phyloP scores from a whole-genome alignment of 1,140 invertebrate species.

The Cydia fagiglandana region DNA sequence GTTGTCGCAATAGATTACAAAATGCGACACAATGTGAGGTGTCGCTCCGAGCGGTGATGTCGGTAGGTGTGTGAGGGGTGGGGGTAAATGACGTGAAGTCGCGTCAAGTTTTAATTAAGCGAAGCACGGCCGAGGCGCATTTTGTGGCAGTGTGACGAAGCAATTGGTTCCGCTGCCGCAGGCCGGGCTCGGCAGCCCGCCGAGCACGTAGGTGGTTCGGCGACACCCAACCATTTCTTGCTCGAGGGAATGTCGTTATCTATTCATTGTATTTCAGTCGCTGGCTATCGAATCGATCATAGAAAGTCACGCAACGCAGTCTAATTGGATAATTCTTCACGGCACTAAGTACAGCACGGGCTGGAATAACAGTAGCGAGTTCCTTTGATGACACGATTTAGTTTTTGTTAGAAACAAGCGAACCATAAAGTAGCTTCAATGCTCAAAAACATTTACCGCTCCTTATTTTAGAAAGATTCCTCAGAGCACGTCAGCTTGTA shows the following conservation, averaged over 20 bases:
- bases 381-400: constrained; percentile 44
- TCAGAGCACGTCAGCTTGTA: constrained; percentile 3
- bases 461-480: constrained; percentile 12
- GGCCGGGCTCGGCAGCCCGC: constrained; percentile 40
- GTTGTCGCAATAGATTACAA: constrained; percentile 52
- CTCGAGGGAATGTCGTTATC: constrained; percentile 57
- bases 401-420: constrained; percentile 39
- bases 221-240: constrained; percentile 64
- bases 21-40: constrained; percentile 59
- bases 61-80: constrained; percentile 51
- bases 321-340: constrained; percentile 68
- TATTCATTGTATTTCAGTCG: constrained; percentile 64
- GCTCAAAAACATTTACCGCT: not conserved
- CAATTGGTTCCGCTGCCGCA: constrained; percentile 67
- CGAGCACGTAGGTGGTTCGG: constrained; percentile 66
- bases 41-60: constrained; percentile 52
- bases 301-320: constrained; percentile 53
- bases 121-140: constrained; percentile 62
- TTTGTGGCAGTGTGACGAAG: constrained; percentile 69
- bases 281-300: constrained; percentile 55
- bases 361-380: constrained; percentile 43
- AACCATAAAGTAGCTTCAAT: constrained; percentile 38
- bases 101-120: constrained; percentile 75
- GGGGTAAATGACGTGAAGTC: constrained; percentile 63
- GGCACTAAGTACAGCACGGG: constrained; percentile 52